phyloP scores from a whole-genome alignment of 2,888 invertebrate genomes.

The Athetis lepigone region DNA sequence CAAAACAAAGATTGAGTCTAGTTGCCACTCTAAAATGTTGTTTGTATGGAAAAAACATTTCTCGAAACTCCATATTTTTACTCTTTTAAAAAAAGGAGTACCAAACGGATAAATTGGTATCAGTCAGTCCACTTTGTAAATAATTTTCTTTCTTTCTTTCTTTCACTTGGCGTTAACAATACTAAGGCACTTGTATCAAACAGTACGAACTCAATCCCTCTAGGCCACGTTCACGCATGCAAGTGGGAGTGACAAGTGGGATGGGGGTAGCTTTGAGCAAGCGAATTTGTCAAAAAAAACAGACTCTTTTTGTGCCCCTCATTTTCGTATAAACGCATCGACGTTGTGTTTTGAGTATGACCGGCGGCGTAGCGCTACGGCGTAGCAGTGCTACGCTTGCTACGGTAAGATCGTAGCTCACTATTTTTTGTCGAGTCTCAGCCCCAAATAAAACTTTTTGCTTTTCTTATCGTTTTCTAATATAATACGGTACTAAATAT shows the following conservation, averaged over 20 bases:
- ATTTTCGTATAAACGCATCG: background rate
- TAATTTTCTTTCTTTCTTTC: no score
- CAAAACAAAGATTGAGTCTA: no score
- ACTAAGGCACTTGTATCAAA: conserved; percentile 18
- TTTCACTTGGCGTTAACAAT: no score
- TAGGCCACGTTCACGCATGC: conserved; percentile 26
- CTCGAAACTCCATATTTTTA: no score
- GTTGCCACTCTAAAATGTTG: no score
- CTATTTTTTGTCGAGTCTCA: no score
- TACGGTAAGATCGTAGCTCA: background rate
- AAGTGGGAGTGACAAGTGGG: conserved; percentile 14
- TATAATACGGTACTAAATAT: no score
- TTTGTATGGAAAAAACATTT: no score
- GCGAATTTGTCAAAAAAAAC: background rate
- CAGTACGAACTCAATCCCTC: conserved; percentile 23
- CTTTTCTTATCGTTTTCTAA: no score
- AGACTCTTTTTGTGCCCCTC: background rate
- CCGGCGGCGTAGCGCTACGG: conserved; percentile 4
- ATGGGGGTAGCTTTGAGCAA: background rate
- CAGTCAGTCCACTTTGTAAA: conserved; percentile 10
- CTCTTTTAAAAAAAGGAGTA: no score
- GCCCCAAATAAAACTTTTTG: no score
- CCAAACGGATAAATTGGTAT: conserved; percentile 4
- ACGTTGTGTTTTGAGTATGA: background rate
- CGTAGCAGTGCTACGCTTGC: conserved; percentile 23